Percentiles rank a stretch among this genome's conserved stretches.
Conservation (phyloP, 2,113 vertebrate species). For the Clupea harengus region DNA sequence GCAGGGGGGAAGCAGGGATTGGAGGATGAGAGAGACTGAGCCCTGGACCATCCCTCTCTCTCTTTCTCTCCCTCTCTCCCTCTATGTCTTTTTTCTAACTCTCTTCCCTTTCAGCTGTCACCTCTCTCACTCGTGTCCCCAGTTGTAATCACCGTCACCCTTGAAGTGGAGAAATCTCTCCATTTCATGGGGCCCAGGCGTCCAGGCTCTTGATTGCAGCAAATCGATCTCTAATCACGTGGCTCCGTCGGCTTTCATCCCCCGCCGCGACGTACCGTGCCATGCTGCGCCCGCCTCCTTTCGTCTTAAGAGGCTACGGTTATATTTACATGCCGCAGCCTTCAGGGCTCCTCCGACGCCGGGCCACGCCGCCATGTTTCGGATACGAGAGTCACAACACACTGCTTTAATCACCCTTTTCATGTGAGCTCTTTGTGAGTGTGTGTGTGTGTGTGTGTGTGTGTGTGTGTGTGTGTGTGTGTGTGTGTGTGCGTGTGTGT, state of each 20-base stretch:
- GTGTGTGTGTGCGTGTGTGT: not conserved
- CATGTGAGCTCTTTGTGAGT: not conserved
- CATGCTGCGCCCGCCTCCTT: constrained; percentile 56
- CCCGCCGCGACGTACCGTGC: no score
- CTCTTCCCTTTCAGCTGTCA: not conserved
- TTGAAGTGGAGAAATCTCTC: constrained; percentile 71
- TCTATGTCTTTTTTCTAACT: not conserved
- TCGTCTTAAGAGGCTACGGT: constrained; percentile 66
- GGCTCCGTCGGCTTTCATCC: constrained; percentile 70
- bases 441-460: not conserved
- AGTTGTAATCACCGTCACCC: constrained; percentile 60
- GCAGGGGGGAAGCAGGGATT: not conserved
- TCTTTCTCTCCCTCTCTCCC: constrained; percentile 8
- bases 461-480: not conserved
- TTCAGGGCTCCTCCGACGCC: constrained; percentile 50
- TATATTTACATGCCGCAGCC: constrained; percentile 73
- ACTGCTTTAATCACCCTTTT: constrained; percentile 52
- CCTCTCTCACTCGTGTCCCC: constrained; percentile 58
- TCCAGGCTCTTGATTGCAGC: constrained; percentile 74
- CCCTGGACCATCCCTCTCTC: not conserved
- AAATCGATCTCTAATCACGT: constrained; percentile 79
- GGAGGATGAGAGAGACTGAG: not conserved
- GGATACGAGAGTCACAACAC: constrained; percentile 54
- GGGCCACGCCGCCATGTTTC: not conserved
- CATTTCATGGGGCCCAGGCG: constrained; percentile 65